Base-by-base conservation (phyloP, 2,113 vertebrate genomes). In the Pelodiscus sinensis region DNA sequence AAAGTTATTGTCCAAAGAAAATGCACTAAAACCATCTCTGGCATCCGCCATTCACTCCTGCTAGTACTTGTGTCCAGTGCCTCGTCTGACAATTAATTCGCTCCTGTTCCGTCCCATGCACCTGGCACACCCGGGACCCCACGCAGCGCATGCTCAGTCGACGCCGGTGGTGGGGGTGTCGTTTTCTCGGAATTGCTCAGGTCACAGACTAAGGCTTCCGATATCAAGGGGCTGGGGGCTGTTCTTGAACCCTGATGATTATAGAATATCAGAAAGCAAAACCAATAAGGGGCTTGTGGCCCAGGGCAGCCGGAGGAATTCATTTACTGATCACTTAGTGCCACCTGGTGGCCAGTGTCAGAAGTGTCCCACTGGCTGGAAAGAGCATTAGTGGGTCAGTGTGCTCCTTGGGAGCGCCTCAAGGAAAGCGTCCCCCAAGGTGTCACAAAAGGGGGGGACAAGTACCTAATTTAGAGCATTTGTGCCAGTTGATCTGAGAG, bases 231-330 rank as follows among this genome's bases (percentile, higher is more conserved):
- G 81, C 2, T 78, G 82, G 81, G 81, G 52, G 14, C 82, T 88
- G 94, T 95, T 91, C 93, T 94, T 94, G 92, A 94, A 94, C 95
- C 94, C 94, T 93, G 88, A 93, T 94, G 95, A 97, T 95, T 94
- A 95, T 94, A 93, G 96, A 93, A 90, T 94, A 93, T 92, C 94
- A 94, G 90, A 92, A 94, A 88, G 62, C 82, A 93, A 93, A 90
- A 94, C 87, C 86, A 94, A 96, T 95, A 95, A 91, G 92, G 92
- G 44, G 88, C 82, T 65, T 90, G 35, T 89, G 88, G 16, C 88
- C 52, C 10, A 24, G 31, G 51, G 18, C 22, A n/a, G 54, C 38
- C 51, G 6, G 24, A 24, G 4, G 22, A 3, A 25, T 38, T n/a
- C 1, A 87, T 97, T 87, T 90, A 25, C 89, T 90, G 87, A 73